Evolutionary conservation across 2,113 vertebrate genomes (phyloP), one percentile per base, ranked within the genome.

Genomic region (Heloderma charlesbogerti): DNA sequence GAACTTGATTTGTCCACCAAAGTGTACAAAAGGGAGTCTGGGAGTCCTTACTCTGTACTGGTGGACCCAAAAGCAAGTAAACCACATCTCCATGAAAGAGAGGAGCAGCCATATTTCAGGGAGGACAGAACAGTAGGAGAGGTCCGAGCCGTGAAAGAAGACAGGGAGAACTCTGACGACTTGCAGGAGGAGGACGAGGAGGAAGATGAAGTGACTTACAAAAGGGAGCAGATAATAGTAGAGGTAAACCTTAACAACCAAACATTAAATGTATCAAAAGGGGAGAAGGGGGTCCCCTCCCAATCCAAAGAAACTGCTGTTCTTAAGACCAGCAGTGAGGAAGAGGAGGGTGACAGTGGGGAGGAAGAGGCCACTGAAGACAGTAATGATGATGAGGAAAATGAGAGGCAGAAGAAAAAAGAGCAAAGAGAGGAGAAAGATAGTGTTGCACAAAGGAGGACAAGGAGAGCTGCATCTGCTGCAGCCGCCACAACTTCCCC

Each of bases 221-320:
- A 99, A 97, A 98, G 98, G 93, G 99, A 99, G 96, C 99, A 99
- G 98, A 99, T 99, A 96, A 99, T 99, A 92, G 99, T 99, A 63
- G 99, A 99, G 97, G 99, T 99, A 92, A 99, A 99, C 97, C 98
- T 99, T 96, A 99, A 99, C 98, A 99, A 99, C 97, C 99, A 99
- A 98, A 99, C 99, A 1, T 98, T 99, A 96, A 98, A 99, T 88
- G 99, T 99, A 2, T 99, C 99, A 95, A 99, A 99, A 97, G 98
- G 98, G 91, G 99, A 99, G 91, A 99, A 98, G 96, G 98, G 98
- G 96, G 98, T 98, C 96, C 95, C 97, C 96, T 97, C 98, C 90
- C 98, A 98, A 91, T 98, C 97, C 93, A 98, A 97, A 96, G 96
- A 98, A 93, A 93, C 96, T 91, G 94, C 98, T 96, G 96, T 97